Conservation (phyloP, 2,888 invertebrate species). For the Amphipyra tragopoginis region DNA sequence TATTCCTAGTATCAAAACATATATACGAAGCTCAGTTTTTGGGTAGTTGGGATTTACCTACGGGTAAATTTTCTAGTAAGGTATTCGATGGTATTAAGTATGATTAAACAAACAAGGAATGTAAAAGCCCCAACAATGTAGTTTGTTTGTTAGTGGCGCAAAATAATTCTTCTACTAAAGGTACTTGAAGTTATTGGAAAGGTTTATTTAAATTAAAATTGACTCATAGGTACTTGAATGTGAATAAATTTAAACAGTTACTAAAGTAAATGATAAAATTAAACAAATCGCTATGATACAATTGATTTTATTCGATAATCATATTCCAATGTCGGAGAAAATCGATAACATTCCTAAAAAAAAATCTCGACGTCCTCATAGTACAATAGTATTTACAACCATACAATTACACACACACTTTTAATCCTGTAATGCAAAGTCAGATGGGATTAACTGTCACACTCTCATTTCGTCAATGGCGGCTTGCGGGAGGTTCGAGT, state of each 20-base stretch:
- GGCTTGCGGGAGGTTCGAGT: slow-evolving; percentile 93
- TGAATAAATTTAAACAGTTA: no score
- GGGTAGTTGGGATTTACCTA: neutral
- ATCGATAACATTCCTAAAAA: slow-evolving; percentile 82
- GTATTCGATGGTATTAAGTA: no score
- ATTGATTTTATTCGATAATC: slow-evolving; percentile 83
- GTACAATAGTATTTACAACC: slow-evolving; percentile 79
- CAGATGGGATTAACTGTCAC: slow-evolving; percentile 91
- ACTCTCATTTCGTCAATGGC: slow-evolving; percentile 97
- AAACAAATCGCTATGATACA: slow-evolving; percentile 66
- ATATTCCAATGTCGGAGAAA: slow-evolving; percentile 78
- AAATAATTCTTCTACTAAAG: no score
- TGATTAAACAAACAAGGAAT: no score
- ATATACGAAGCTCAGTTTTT: neutral
- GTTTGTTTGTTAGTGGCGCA: no score
- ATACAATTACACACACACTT: slow-evolving; percentile 69
- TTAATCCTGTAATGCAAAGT: slow-evolving; percentile 76
- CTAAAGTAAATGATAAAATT: slow-evolving; percentile 8
- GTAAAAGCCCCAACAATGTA: no score
- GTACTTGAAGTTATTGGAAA: no score
- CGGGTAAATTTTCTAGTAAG: neutral
- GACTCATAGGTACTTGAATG: no score
- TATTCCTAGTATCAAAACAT: neutral
- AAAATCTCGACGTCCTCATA: slow-evolving; percentile 59
- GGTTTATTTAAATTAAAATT: no score